Percentiles rank a stretch among this genome's conserved stretches.
phyloP scores from a whole-genome alignment of 2,888 invertebrate species.

The Anaspis maculata region DNA sequence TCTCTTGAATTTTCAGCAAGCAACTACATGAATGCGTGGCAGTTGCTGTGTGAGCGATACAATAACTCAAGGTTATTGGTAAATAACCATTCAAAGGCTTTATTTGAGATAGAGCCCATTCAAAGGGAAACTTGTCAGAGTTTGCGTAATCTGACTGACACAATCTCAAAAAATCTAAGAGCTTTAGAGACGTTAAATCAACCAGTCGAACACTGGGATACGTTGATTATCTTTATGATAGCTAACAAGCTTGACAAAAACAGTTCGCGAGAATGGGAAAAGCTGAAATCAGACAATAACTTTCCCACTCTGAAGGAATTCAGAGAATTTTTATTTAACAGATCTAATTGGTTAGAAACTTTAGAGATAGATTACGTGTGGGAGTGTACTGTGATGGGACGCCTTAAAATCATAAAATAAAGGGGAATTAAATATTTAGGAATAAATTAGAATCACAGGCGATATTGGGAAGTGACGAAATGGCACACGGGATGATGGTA shows the following conservation, averaged over 20 bases:
- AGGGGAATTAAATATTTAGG: no score
- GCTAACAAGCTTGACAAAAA: not conserved
- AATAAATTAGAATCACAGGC: no score
- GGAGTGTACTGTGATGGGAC: no score
- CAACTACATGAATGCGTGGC: not conserved
- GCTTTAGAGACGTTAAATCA: not conserved
- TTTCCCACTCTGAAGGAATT: no score
- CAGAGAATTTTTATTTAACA: no score
- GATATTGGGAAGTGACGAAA: no score
- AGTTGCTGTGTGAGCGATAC: not conserved
- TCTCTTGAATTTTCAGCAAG: not conserved
- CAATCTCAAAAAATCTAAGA: not conserved
- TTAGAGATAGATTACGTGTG: no score
- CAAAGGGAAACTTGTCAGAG: not conserved
- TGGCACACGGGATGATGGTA: no score
- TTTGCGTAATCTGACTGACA: not conserved
- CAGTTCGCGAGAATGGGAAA: not conserved
- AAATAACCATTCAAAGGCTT: not conserved
- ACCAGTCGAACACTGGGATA: not conserved
- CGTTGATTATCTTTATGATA: not conserved
- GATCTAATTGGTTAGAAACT: no score
- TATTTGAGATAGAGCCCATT: not conserved
- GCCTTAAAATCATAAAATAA: no score
- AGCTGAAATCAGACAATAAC: no score
- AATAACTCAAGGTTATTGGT: not conserved